Conservation (phyloP, 2,888 invertebrate genomes). For the Hymenopus coronatus region DNA sequence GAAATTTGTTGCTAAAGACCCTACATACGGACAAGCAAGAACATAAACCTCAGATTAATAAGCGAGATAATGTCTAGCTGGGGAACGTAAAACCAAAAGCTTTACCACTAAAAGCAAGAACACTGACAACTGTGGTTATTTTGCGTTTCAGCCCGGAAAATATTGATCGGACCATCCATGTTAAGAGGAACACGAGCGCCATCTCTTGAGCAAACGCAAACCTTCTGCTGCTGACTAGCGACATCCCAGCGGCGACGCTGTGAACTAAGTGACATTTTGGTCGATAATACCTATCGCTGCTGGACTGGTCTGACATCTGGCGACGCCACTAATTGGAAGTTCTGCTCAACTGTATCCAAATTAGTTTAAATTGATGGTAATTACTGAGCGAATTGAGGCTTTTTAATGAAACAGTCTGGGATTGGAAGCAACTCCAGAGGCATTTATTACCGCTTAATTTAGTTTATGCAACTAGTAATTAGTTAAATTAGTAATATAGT, state of each 20-base stretch:
- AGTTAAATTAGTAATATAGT: too few species aligned
- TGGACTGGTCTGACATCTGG: neutral
- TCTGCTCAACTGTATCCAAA: neutral
- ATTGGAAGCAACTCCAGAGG: too few species aligned
- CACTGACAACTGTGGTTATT: neutral
- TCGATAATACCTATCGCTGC: neutral
- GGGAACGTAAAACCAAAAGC: neutral
- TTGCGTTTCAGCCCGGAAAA: neutral
- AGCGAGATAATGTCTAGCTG: neutral
- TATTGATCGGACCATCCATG: neutral
- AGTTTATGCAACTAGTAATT: too few species aligned
- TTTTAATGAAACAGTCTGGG: neutral
- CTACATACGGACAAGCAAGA: neutral
- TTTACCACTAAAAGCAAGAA: neutral
- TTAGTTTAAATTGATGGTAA: neutral
- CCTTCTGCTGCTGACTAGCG: neutral
- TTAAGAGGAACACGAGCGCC: neutral
- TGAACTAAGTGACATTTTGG: neutral
- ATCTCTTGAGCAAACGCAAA: neutral
- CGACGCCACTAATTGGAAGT: neutral
- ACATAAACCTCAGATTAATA: neutral
- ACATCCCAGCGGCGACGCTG: neutral
- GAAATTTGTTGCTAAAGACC: too few species aligned
- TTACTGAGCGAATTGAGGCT: neutral
- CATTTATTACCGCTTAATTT: too few species aligned